Base-by-base conservation (phyloP, 1,140 invertebrate species). In the Pectinophora gossypiella region DNA sequence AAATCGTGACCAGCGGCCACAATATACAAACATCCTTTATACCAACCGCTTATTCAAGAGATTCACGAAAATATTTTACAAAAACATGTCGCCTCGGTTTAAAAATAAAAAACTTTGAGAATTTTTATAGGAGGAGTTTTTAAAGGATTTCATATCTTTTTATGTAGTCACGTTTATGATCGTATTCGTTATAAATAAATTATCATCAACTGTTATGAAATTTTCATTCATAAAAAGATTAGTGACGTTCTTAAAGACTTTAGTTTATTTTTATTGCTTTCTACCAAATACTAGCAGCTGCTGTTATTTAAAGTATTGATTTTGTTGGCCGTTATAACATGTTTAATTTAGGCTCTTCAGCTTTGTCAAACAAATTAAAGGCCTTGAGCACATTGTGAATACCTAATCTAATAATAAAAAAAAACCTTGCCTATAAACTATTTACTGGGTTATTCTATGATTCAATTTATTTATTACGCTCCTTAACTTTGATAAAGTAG, bases 1-100 rank as follows among this genome's bases (percentile, higher is more conserved):
- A 85, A 83, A 85, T 85, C 64, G 66, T 48, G 64, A 65, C 63
- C 60, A 69, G 66, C 48, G 64, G 64, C 63, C 73, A 78, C 74
- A 71, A 77, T 63, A 80, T 71, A 76, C 68, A 71, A 71, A 74
- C 73, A 80, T 60, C 69, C 68, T 78, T 78, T 76, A 73, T 45
- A 35, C 15, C 20, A 32, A 71, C 68, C 64, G 58, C 48, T 51
- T 51, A 68, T 64, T 68, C 61, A 66, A 71, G 56, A 71, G 58
- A n/a, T n/a, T 78, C 64, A 79, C 74, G 9, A 61, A 74, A 78
- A 76, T 77, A 76, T 77, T 74, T 60, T n/a, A n/a, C n/a, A 69
- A 70, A 71, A 76, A 71, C 63, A 68, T 63, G 57, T 68, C 63
- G 51, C 59, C 20, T 61, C 23, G 23, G 23, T 6, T 27, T 27